Conservation (phyloP, 2,797 vertebrate species). For the Sitta carolinensis region DNA sequence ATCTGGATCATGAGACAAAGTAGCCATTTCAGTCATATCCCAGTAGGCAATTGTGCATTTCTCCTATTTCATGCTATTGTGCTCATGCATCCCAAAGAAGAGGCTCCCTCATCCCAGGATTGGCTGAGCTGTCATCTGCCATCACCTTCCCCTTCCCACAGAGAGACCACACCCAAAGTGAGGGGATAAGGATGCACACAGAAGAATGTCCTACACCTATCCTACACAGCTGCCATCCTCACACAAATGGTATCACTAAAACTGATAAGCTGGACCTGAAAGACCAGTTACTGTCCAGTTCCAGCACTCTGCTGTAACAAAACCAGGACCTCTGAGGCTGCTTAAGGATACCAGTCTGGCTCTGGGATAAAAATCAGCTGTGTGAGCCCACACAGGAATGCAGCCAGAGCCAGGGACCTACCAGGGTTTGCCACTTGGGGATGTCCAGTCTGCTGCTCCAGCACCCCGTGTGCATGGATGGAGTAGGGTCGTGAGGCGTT, state of each 20-base stretch:
- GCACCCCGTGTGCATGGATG: constrained; percentile 74
- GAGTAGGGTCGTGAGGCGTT: constrained; percentile 75
- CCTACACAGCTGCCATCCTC: not conserved
- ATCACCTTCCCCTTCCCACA: not conserved
- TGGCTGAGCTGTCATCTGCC: not conserved
- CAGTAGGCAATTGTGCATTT: not conserved
- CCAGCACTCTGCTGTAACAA: not conserved
- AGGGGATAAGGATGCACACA: not conserved
- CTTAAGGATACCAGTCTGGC: not conserved
- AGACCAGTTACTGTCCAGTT: not conserved
- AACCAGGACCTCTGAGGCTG: not conserved
- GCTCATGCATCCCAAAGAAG: not conserved
- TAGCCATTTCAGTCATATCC: not conserved
- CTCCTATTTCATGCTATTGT: not conserved
- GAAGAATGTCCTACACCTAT: not conserved
- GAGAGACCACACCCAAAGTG: rapidly evolving
- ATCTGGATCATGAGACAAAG: not conserved
- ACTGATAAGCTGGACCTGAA: not conserved
- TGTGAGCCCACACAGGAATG: rapidly evolving
- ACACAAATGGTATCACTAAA: not conserved
- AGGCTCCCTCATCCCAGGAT: not conserved
- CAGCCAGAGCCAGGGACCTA: constrained; percentile 15
- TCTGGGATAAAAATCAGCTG: not conserved
- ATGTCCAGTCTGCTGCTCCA: constrained; percentile 52
- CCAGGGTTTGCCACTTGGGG: constrained; percentile 66